These are phyloP conservation scores for Semibalanus balanoides DNA, from an alignment of 1,140 invertebrate species.

Conservation along the genomic window DNA sequence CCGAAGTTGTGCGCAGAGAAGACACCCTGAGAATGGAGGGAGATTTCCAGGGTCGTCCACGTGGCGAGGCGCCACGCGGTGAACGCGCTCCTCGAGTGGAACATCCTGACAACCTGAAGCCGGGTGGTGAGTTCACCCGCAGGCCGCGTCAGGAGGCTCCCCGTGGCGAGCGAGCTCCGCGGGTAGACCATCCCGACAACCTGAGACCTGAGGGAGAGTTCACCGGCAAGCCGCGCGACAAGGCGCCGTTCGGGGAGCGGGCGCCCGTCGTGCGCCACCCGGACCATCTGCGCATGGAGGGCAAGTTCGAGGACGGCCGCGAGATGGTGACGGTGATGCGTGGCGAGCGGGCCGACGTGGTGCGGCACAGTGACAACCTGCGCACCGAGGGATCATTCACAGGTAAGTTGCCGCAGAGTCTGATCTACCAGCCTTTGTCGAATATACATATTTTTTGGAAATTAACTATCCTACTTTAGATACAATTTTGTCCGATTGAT, in stretches of 20 bases:
- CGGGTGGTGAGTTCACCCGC: slow-evolving; percentile 40
- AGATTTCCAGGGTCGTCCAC: slow-evolving; percentile 20
- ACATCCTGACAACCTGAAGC: slow-evolving; percentile 39
- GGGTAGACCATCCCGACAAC: slow-evolving; percentile 37
- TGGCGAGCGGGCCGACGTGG: slow-evolving; percentile 29
- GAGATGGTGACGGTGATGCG: slow-evolving; percentile 9
- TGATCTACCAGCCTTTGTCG: no score
- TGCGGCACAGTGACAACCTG: slow-evolving; percentile 24
- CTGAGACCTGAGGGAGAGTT: slow-evolving; percentile 44
- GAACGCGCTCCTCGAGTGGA: slow-evolving; percentile 32
- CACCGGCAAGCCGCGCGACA: slow-evolving; percentile 11
- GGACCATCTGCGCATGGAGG: slow-evolving; percentile 41
- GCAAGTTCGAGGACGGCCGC: slow-evolving; percentile 17
- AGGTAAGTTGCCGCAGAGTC: slow-evolving; percentile 31
- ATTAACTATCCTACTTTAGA: no score
- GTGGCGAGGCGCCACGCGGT: slow-evolving; percentile 30
- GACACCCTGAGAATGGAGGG: slow-evolving; percentile 36
- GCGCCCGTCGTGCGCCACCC: slow-evolving; percentile 29
- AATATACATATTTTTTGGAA: no score
- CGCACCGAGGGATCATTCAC: slow-evolving; percentile 29
- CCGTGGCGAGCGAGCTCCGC: slow-evolving; percentile 32
- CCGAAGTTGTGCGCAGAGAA: slow-evolving; percentile 9
- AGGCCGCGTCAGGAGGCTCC: slow-evolving; percentile 10
- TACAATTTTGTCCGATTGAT: no score
- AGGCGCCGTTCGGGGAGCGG: slow-evolving; percentile 28